Conservation (phyloP, 1,140 invertebrate species). For the Polypedilum pembai region DNA sequence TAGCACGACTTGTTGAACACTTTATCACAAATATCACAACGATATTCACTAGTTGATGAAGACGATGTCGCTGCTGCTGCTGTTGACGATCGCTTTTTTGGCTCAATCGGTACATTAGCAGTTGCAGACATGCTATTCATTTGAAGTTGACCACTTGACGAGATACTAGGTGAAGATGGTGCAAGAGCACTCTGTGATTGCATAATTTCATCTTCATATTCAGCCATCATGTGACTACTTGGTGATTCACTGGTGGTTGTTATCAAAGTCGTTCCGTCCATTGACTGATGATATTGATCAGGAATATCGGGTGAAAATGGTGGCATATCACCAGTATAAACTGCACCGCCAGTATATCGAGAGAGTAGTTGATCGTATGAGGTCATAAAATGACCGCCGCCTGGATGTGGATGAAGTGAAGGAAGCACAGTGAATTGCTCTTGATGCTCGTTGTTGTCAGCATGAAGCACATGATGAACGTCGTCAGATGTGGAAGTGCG, state of each 20-base stretch:
- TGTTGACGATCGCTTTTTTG: neutral
- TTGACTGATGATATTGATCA: slow-evolving; percentile 8
- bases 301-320: slow-evolving; percentile 30
- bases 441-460: neutral
- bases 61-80: neutral
- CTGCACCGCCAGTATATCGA: slow-evolving; percentile 24
- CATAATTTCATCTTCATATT: slow-evolving; percentile 12
- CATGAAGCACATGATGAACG: neutral
- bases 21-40: slow-evolving; percentile 76
- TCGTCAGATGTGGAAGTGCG: neutral
- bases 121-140: slow-evolving; percentile 3
- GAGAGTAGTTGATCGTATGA: neutral
- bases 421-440: neutral
- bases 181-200: neutral
- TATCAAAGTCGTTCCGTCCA: neutral
- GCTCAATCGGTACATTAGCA: neutral
- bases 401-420: neutral
- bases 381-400: neutral
- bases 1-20: slow-evolving; percentile 80
- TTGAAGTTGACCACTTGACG: slow-evolving; percentile 28
- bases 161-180: neutral
- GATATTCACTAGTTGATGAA: slow-evolving; percentile 44
- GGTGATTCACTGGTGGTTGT: neutral
- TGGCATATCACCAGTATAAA: slow-evolving; percentile 19
- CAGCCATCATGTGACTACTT: neutral